Evolutionary conservation across 2,797 vertebrate species (phyloP).

Genomic region (Tapirus indicus): DNA sequence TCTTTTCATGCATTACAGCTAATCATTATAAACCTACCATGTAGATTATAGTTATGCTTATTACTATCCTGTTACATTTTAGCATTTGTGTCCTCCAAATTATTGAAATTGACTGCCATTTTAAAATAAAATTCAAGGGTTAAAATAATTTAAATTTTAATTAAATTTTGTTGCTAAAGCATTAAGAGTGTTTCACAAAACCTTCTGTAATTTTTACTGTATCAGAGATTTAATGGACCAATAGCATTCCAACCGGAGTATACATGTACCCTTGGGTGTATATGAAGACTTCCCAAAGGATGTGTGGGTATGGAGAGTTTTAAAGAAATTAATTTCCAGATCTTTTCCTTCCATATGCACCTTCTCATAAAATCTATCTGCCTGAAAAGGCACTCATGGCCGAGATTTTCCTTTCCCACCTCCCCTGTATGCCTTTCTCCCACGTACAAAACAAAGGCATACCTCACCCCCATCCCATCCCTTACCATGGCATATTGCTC

Average conservation of each 20-base stretch:
- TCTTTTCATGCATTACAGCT: conserved; percentile 65
- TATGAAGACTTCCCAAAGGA: background rate
- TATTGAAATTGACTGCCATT: conserved; percentile 73
- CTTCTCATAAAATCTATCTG: background rate
- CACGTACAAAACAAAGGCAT: background rate
- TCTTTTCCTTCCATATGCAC: background rate
- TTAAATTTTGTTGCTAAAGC: conserved; percentile 76
- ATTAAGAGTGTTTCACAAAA: conserved; percentile 68
- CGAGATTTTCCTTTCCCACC: background rate
- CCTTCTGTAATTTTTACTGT: conserved; percentile 59
- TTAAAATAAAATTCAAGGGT: conserved; percentile 77
- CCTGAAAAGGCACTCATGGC: background rate
- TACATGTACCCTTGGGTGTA: background rate
- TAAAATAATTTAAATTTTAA: conserved; percentile 82
- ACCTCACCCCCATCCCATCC: background rate
- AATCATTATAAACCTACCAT: conserved; percentile 66
- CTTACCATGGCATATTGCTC: background rate
- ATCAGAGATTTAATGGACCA: background rate
- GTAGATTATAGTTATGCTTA: conserved; percentile 62
- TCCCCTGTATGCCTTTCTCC: background rate
- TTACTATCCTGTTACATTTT: conserved; percentile 56
- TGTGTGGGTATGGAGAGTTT: background rate
- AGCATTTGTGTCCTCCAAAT: conserved; percentile 69
- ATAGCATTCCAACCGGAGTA: background rate
- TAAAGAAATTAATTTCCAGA: background rate